A percentile compares a stretch with the other conserved stretches of the same genome.
These are phyloP conservation scores for Sinelater perroti DNA, from an alignment of 2,888 invertebrate genomes.

Conservation along the genomic window DNA sequence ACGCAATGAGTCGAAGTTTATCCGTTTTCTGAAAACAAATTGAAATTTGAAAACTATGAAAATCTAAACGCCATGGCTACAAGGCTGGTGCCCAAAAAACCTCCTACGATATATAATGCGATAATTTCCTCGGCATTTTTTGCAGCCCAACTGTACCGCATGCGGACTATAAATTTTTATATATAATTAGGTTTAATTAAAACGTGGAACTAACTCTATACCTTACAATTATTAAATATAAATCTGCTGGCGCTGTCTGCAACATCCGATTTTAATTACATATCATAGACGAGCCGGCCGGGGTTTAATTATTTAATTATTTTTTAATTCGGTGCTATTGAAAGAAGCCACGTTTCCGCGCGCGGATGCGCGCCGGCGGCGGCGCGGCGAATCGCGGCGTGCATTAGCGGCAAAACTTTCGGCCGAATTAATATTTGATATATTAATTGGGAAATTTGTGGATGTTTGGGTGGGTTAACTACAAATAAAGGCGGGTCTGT, in stretches of 20 bases:
- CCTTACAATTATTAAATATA: conserved; percentile 57
- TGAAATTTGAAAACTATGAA: too few relatives aligned
- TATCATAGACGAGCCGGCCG: conserved; percentile 41
- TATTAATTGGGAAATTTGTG: conserved; percentile 53
- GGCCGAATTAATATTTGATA: conserved; percentile 50
- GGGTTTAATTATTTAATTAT: conserved; percentile 38
- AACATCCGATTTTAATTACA: conserved; percentile 55
- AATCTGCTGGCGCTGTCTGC: conserved; percentile 51
- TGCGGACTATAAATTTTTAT: conserved; percentile 32
- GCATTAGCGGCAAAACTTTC: conserved; percentile 36
- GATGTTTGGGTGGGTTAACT: conserved; percentile 52
- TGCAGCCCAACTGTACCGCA: too few relatives aligned
- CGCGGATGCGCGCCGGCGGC: too few relatives aligned
- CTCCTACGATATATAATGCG: too few relatives aligned
- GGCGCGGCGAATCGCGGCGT: conserved; percentile 27
- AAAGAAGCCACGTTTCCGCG: conserved; percentile 30
- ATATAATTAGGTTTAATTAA: conserved; percentile 54
- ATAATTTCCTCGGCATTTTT: too few relatives aligned
- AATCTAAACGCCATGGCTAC: too few relatives aligned
- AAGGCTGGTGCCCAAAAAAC: too few relatives aligned
- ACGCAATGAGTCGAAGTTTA: too few relatives aligned
- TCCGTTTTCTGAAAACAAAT: too few relatives aligned
- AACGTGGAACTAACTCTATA: conserved; percentile 51
- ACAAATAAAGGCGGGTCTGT: conserved; percentile 55
- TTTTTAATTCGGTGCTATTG: conserved; percentile 38